Conservation (phyloP, 1,140 invertebrate species). For the Orius laevigatus region DNA sequence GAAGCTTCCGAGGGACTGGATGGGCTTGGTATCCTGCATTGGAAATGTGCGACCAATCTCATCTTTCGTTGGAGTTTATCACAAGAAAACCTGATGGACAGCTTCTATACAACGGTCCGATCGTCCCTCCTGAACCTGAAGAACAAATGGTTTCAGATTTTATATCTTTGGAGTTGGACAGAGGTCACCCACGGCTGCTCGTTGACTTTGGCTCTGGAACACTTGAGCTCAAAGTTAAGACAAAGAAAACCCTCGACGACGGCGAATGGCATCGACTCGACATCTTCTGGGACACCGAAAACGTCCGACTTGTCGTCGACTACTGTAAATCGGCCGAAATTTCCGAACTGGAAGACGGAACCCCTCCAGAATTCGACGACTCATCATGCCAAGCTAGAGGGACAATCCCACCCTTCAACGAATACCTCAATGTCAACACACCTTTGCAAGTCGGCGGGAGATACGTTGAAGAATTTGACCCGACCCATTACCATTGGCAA, state of each 20-base stretch:
- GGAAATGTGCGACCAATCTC: slow-evolving; percentile 89
- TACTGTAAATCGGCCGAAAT: slow-evolving; percentile 75
- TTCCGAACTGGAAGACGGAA: slow-evolving; percentile 72
- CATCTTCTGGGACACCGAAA: slow-evolving; percentile 83
- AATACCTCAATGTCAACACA: slow-evolving; percentile 91
- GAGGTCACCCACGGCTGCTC: slow-evolving; percentile 74
- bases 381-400: slow-evolving; percentile 74
- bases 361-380: slow-evolving; percentile 71
- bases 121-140: slow-evolving; percentile 75
- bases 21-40: slow-evolving; percentile 93
- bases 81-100: slow-evolving; percentile 79
- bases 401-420: slow-evolving; percentile 83
- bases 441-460: slow-evolving; percentile 75
- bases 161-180: slow-evolving; percentile 79
- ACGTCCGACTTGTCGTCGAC: slow-evolving; percentile 80
- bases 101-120: slow-evolving; percentile 92
- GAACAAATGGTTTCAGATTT: slow-evolving; percentile 85
- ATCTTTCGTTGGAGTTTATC: slow-evolving; percentile 88
- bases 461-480: slow-evolving; percentile 71
- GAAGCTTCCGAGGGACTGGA: slow-evolving; percentile 80
- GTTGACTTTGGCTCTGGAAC: slow-evolving; percentile 93
- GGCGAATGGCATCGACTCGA: slow-evolving; percentile 93
- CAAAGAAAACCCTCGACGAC: slow-evolving; percentile 71
- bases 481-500: slow-evolving; percentile 68
- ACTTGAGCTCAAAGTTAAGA: slow-evolving; percentile 73